Evolutionary conservation across 1,140 invertebrate genomes (phyloP).

Genomic region (Listronotus bonariensis): DNA sequence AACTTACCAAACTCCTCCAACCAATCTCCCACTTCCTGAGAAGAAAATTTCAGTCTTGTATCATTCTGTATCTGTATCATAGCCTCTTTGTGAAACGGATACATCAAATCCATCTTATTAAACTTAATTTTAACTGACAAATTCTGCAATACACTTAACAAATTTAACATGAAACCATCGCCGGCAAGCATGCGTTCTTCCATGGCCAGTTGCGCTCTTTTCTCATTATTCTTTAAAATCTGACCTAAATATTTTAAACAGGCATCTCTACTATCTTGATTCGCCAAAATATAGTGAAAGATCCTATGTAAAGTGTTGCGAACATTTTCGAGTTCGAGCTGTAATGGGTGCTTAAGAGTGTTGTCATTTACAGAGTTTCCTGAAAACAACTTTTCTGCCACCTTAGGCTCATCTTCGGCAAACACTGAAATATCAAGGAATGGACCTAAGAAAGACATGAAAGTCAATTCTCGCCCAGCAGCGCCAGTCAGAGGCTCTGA

Average conservation of each 20-base stretch:
- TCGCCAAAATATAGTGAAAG: conserved; percentile 83
- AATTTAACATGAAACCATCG: conserved; percentile 94
- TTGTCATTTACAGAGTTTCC: conserved; percentile 61
- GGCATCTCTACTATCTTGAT: conserved; percentile 71
- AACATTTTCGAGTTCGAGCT: conserved; percentile 74
- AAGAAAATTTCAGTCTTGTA: conserved; percentile 80
- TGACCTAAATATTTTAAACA: conserved; percentile 79
- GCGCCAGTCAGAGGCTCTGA: conserved; percentile 60
- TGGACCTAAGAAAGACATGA: conserved; percentile 83
- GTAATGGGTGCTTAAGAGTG: conserved; percentile 66
- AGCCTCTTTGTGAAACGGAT: conserved; percentile 83
- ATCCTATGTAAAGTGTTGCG: conserved; percentile 77
- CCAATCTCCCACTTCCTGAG: conserved; percentile 81
- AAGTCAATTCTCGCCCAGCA: conserved; percentile 79
- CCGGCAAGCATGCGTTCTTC: conserved; percentile 84
- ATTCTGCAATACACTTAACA: conserved; percentile 87
- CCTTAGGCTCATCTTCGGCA: conserved; percentile 86
- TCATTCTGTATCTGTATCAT: conserved; percentile 81
- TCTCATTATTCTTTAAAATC: conserved; percentile 80
- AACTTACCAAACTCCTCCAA: conserved; percentile 52
- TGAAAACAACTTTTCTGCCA: conserved; percentile 56
- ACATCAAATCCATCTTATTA: conserved; percentile 82
- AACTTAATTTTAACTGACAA: conserved; percentile 84
- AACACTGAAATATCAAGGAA: conserved; percentile 90
- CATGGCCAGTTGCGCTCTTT: conserved; percentile 85